These are phyloP conservation scores for Pseudochirops corinnae DNA, from an alignment of 2,797 vertebrate genomes.

Conservation along the genomic window DNA sequence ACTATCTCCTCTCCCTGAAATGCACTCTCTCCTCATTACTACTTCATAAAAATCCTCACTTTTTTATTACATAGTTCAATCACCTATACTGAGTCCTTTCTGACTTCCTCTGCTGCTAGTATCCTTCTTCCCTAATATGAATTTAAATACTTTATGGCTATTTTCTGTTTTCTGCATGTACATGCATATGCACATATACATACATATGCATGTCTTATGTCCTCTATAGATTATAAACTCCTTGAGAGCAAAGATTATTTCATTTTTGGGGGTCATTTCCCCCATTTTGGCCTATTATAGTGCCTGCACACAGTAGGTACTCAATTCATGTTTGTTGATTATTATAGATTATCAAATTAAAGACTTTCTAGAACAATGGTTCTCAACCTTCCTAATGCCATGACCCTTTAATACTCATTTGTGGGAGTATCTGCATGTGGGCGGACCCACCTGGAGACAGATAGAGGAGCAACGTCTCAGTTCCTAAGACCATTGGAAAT, in stretches of 20 bases:
- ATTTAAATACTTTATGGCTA: not conserved
- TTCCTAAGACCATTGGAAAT: too few relatives aligned
- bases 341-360: not conserved
- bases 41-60: not conserved
- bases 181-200: too few relatives aligned
- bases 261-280: not conserved
- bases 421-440: too few relatives aligned
- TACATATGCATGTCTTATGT: not conserved
- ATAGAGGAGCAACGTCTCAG: too few relatives aligned
- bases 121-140: not conserved
- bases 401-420: too few relatives aligned
- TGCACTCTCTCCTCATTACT: not conserved
- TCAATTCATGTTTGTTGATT: not conserved
- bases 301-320: not conserved
- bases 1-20: not conserved
- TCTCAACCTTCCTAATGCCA: too few relatives aligned
- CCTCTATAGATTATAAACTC: not conserved
- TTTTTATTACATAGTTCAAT: not conserved
- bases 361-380: not conserved
- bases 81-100: not conserved
- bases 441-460: too few relatives aligned
- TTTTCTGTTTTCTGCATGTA: not conserved
- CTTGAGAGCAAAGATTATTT: not conserved
- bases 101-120: not conserved
- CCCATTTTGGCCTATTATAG: not conserved